These are phyloP conservation scores for Leucoraja erinaceus DNA, from an alignment of 2,113 vertebrate genomes.

Conservation along the genomic window DNA sequence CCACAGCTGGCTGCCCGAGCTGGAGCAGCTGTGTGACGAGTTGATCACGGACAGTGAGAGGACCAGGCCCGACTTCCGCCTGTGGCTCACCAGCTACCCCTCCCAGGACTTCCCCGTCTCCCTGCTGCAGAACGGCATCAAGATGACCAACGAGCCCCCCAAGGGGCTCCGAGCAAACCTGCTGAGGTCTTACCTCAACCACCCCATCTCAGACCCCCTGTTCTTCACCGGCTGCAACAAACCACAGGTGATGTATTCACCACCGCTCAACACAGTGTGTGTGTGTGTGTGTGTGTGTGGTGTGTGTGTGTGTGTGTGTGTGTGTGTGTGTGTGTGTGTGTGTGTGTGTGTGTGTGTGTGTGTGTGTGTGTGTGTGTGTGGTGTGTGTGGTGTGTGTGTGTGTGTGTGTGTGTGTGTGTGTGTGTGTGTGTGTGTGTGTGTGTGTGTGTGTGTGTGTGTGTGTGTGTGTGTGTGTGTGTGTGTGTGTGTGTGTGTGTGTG, in stretches of 20 bases:
- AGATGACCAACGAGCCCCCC: slow-evolving; percentile 46
- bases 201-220: slow-evolving; percentile 46
- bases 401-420: too few species aligned
- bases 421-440: too few species aligned
- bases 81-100: slow-evolving; percentile 50
- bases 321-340: too few species aligned
- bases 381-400: too few species aligned
- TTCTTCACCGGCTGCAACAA: slow-evolving; percentile 52
- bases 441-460: too few species aligned
- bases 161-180: slow-evolving; percentile 41
- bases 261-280: too few species aligned
- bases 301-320: too few species aligned
- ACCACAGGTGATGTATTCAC: slow-evolving; percentile 26
- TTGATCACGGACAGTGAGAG: slow-evolving; percentile 47
- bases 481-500: too few species aligned
- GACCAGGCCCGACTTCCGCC: slow-evolving; percentile 47
- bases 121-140: slow-evolving; percentile 44
- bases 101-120: slow-evolving; percentile 45
- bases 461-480: too few species aligned
- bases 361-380: too few species aligned
- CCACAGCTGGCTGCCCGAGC: slow-evolving; percentile 42
- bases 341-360: too few species aligned
- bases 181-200: slow-evolving; percentile 42
- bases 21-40: slow-evolving; percentile 49
- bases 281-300: too few species aligned